Percentiles rank a stretch among this genome's conserved stretches.
These are phyloP conservation scores for Smittia sp. DNA, from an alignment of 2,888 invertebrate genomes.

Conservation along the genomic window DNA sequence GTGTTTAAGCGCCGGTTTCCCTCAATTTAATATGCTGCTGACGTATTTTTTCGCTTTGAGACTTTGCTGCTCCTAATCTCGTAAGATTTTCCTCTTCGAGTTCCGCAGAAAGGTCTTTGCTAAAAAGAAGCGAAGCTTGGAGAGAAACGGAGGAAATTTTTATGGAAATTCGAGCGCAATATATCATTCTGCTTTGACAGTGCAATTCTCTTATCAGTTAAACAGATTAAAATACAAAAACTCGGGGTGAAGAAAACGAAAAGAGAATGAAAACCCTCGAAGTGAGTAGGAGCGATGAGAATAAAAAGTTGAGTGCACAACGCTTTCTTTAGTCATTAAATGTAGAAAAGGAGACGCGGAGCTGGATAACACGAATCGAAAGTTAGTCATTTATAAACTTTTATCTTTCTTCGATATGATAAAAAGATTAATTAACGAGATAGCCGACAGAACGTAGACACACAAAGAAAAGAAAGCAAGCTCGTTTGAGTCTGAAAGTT, in stretches of 20 bases:
- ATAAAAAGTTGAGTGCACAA: too few relatives aligned
- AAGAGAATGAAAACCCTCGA: neutral
- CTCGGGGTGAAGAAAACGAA: neutral
- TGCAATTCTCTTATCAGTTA: conserved; percentile 41
- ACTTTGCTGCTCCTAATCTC: conserved; percentile 27
- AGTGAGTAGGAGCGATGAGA: neutral
- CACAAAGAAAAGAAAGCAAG: too few relatives aligned
- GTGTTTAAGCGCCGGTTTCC: neutral
- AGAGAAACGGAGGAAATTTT: conserved; percentile 32
- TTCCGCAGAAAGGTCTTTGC: neutral
- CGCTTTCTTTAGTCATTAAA: too few relatives aligned
- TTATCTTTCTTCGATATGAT: too few relatives aligned
- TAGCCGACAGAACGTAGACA: too few relatives aligned
- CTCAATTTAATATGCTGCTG: conserved; percentile 6
- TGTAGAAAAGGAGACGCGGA: too few relatives aligned
- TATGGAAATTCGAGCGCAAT: conserved; percentile 41
- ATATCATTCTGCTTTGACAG: conserved; percentile 40
- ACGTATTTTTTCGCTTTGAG: neutral
- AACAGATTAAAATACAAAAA: conserved; percentile 31
- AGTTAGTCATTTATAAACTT: too few relatives aligned
- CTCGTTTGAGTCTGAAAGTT: too few relatives aligned
- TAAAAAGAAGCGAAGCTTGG: conserved; percentile 11
- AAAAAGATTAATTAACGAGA: too few relatives aligned
- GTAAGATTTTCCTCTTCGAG: neutral
- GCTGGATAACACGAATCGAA: too few relatives aligned